Percentiles rank a stretch among this genome's conserved stretches.
These are phyloP conservation scores for Carapus acus DNA, from an alignment of 2,797 vertebrate genomes.

Conservation along the genomic window DNA sequence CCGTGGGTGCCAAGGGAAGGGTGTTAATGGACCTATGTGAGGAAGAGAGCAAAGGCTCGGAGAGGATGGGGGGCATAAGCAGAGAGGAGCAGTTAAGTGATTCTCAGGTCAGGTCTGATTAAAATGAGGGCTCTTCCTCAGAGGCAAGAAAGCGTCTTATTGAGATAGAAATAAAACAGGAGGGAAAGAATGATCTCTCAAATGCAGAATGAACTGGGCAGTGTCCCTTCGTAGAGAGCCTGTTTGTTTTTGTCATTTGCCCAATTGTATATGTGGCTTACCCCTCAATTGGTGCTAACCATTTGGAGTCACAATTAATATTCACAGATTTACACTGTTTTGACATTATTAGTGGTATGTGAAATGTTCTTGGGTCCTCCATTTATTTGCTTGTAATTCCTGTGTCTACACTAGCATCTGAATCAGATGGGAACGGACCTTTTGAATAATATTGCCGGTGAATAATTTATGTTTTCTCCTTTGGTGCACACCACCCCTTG, in stretches of 20 bases:
- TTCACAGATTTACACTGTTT: constrained; percentile 20
- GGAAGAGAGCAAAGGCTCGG: constrained; percentile 61
- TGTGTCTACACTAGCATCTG: constrained; percentile 36
- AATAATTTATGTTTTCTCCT: constrained; percentile 70
- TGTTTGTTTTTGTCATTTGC: constrained; percentile 51
- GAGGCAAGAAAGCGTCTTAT: constrained; percentile 66
- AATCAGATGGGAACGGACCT: constrained; percentile 60
- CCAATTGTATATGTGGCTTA: constrained; percentile 38
- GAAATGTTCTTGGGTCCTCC: constrained; percentile 30
- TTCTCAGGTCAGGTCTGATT: constrained; percentile 76
- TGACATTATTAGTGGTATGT: constrained; percentile 34
- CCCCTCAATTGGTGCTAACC: too few relatives aligned
- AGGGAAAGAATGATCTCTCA: constrained; percentile 52
- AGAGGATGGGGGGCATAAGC: constrained; percentile 53
- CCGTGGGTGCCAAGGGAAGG: constrained; percentile 70
- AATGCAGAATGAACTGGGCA: constrained; percentile 56
- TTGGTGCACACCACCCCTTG: constrained; percentile 46
- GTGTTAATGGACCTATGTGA: constrained; percentile 77
- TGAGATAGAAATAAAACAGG: constrained; percentile 61
- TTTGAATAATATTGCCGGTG: constrained; percentile 64
- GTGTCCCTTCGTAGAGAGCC: constrained; percentile 42
- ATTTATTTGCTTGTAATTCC: constrained; percentile 39
- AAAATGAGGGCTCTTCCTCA: constrained; percentile 73
- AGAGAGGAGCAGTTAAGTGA: constrained; percentile 71
- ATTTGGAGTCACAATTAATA: constrained; percentile 26